Evolutionary conservation across 2,797 vertebrate species (phyloP).

Genomic region (Hippopotamyrus pictus): DNA sequence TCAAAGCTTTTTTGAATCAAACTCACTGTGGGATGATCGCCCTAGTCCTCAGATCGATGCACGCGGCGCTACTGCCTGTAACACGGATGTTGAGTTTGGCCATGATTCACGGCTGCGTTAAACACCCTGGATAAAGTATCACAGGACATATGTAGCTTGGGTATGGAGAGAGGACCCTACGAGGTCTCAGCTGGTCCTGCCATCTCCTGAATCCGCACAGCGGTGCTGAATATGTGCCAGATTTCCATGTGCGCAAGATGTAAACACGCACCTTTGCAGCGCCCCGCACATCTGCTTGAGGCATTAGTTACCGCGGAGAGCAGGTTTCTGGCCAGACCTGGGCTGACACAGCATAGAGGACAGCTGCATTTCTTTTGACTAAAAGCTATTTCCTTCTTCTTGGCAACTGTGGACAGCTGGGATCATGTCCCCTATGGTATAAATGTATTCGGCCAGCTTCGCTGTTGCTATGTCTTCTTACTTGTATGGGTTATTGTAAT

Average conservation of each 20-base stretch:
- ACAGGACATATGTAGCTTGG: not conserved
- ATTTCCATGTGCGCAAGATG: not conserved
- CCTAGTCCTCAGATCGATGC: not conserved
- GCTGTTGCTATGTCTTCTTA: not conserved
- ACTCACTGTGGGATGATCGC: not conserved
- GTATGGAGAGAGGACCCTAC: not conserved
- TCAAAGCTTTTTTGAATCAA: not conserved
- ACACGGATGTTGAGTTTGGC: not conserved
- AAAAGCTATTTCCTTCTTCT: not conserved
- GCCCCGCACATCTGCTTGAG: not conserved
- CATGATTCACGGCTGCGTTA: not conserved
- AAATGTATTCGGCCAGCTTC: not conserved
- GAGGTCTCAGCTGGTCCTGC: not conserved
- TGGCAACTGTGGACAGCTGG: not conserved
- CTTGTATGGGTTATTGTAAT: not conserved
- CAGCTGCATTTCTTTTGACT: not conserved
- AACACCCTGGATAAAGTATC: not conserved
- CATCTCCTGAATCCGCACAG: not conserved
- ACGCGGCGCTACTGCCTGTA: not conserved
- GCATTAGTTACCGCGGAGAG: not conserved
- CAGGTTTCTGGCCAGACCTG: not conserved
- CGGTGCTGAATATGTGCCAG: not conserved
- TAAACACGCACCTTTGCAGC: not conserved
- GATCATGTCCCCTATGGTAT: not conserved
- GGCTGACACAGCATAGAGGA: not conserved